Conservation (phyloP, 2,113 vertebrate genomes). For the Toxostoma redivivum region DNA sequence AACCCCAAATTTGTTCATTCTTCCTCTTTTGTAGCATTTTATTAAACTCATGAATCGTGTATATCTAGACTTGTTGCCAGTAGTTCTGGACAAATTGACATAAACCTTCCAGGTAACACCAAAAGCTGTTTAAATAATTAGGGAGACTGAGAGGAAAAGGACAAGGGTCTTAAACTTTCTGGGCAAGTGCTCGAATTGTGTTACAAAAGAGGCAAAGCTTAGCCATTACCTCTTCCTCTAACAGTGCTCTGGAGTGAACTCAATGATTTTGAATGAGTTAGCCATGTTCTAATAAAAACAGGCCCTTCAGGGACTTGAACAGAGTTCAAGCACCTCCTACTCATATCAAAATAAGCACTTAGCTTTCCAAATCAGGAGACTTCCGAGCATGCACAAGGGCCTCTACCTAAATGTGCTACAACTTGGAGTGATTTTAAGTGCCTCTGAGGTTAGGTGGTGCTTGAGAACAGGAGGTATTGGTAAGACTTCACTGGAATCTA, state of each 20-base stretch:
- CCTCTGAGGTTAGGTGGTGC: constrained; percentile 57
- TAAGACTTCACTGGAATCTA: neutral
- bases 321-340: constrained; percentile 33
- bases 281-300: constrained; percentile 30
- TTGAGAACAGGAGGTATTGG: constrained; percentile 15
- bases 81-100: neutral
- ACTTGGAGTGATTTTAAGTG: constrained; percentile 39
- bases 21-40: neutral
- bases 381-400: constrained; percentile 35
- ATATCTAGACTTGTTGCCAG: neutral
- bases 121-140: neutral
- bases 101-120: neutral
- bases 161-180: neutral
- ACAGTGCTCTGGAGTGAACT: constrained; percentile 3
- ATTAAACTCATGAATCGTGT: neutral
- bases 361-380: constrained; percentile 45
- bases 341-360: constrained; percentile 46
- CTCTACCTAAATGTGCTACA: constrained; percentile 38
- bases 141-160: neutral
- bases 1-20: neutral
- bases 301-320: constrained; percentile 30
- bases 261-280: constrained; percentile 2
- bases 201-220: neutral
- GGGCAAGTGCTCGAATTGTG: neutral
- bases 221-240: neutral